Evolutionary conservation across 2,113 vertebrate genomes (phyloP).

Genomic region (Lepidothrix coronata): DNA sequence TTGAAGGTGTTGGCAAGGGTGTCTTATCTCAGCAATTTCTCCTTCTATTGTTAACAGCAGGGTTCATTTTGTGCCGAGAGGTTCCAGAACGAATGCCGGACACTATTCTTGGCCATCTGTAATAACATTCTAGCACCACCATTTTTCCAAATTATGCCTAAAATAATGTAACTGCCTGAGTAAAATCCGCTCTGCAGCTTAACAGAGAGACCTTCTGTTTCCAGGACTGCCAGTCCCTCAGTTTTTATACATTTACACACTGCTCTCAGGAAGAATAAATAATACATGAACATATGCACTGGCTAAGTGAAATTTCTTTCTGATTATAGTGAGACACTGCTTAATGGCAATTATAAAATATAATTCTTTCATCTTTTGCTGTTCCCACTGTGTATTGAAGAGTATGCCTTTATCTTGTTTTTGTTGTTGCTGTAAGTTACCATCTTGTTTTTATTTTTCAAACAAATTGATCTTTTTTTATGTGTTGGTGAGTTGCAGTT

Average conservation of each 20-base stretch:
- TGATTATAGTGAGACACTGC: background rate
- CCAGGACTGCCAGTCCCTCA: conserved; percentile 36
- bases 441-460: background rate
- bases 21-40: background rate
- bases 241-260: conserved; percentile 27
- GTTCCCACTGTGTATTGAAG: background rate
- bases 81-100: background rate
- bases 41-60: background rate
- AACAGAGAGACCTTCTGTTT: conserved; percentile 40
- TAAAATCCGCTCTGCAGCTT: background rate
- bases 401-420: background rate
- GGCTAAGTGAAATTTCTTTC: conserved; percentile 30
- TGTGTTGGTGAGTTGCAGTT: background rate
- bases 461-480: background rate
- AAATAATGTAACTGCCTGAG: background rate
- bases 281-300: conserved; percentile 47
- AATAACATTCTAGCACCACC: background rate
- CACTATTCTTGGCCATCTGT: conserved; percentile 11
- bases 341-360: conserved; percentile 27
- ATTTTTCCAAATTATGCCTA: background rate
- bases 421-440: background rate
- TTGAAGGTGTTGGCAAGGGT: background rate
- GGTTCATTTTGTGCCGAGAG: background rate
- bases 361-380: background rate
- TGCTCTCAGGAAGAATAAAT: conserved; percentile 42